Evolutionary conservation across 1,140 invertebrate genomes (phyloP), one percentile per base, ranked within the genome.

Genomic region (Formica exsecta): DNA sequence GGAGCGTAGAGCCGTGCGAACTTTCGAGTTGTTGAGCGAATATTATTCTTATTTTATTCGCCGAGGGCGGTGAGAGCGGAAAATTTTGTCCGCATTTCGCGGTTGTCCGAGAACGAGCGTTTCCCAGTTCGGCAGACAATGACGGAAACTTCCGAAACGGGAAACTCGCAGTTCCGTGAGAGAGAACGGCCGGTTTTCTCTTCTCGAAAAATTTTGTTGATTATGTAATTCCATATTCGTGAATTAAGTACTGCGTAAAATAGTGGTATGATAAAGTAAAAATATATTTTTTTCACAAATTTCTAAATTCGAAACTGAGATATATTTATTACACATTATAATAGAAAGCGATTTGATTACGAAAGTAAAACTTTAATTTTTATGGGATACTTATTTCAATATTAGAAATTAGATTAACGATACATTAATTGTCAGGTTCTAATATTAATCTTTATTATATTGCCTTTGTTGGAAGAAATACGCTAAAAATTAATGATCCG

Each of bases 41-140:
- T 83, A 83, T 83, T 83, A 83, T 83, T 83, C 79, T 83, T 85
- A 75, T 76, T 77, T 75, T 76, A 74, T 85, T 75, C 59, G 57
- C 54, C 32, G 44, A 76, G 41, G 61, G 38, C 32, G 73, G 36
- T 44, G 29, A 75, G 74, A 77, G 59, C 48, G 61, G 61, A 85
- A 77, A 65, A 85, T 65, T 85, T 25, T 76, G 16, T 38, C 59
- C 22, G 61, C 22, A 77, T 62, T 76, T 77, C n/a, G 73, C 32
- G 81, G 81, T 66, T 76, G 25, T 77, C 76, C 44, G 59, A 8
- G 73, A 61, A 76, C 36, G 48, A 85, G 81, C 16, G 6, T 76
- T 76, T 84, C 59, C 36, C 19, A 41, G 29, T 51, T 59, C 77
- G 66, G 44, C 66, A 61, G 22, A 73, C 36, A 81, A 54, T 73